Evolutionary conservation across 2,888 invertebrate species (phyloP).

Genomic region (Ophion costatus): DNA sequence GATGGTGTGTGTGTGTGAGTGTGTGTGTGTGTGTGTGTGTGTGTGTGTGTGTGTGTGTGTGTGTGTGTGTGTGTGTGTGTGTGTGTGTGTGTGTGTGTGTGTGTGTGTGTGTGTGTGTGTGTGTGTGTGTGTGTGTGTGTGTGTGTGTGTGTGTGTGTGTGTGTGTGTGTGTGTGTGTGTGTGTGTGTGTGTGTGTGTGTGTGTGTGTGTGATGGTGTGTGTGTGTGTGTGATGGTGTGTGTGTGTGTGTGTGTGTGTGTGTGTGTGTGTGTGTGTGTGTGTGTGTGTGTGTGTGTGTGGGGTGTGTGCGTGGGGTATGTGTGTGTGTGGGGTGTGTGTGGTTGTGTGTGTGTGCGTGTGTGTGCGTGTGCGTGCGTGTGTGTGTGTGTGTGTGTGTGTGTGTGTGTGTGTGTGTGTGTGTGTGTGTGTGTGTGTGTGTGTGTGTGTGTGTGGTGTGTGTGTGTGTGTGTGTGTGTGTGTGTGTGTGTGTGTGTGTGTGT

Average conservation of each 20-base stretch:
- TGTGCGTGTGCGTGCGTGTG: neutral
- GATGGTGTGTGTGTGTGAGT: neutral
- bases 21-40: neutral
- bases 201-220: too few species aligned
- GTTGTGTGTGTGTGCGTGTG: constrained; percentile 5
- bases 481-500: constrained; percentile 19
- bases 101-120: neutral
- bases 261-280: constrained; percentile 7
- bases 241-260: neutral
- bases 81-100: constrained; percentile 12
- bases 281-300: constrained; percentile 2
- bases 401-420: neutral
- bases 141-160: neutral
- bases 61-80: neutral
- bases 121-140: constrained; percentile 11
- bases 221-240: constrained; percentile 11
- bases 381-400: constrained; percentile 18
- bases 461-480: neutral
- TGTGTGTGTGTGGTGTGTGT: neutral
- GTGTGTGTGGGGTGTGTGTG: neutral
- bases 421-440: neutral
- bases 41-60: neutral
- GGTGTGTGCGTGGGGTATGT: too few species aligned
- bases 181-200: neutral
- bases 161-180: constrained; percentile 7